Conservation (phyloP, 2,113 vertebrate genomes). For the Turnix velox region DNA sequence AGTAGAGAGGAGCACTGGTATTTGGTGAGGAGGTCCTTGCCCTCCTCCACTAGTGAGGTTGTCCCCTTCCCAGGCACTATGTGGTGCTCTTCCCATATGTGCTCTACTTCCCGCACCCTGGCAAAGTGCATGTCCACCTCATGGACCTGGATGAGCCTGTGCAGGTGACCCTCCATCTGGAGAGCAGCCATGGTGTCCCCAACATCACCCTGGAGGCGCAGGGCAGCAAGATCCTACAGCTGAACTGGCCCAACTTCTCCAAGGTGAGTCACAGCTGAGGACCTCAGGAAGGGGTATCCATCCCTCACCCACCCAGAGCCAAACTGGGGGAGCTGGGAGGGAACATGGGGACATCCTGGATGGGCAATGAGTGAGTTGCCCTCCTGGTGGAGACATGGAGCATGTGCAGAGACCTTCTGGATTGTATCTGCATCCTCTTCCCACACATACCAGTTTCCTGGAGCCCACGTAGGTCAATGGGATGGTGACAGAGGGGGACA, state of each 20-base stretch:
- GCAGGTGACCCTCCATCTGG: background rate
- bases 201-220: background rate
- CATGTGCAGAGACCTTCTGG: background rate
- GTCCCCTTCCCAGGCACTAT: background rate
- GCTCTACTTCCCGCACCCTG: background rate
- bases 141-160: background rate
- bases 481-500: fast-evolving
- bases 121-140: background rate
- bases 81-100: background rate
- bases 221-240: background rate
- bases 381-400: background rate
- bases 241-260: background rate
- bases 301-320: background rate
- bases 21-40: background rate
- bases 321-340: background rate
- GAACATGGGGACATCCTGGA: background rate
- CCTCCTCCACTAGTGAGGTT: background rate
- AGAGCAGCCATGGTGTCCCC: fast-evolving
- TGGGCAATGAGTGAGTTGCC: background rate
- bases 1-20: background rate
- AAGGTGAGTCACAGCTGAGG: background rate
- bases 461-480: fast-evolving
- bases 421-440: background rate
- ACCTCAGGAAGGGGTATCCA: background rate
- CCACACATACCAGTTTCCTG: background rate